Evolutionary conservation across 2,888 invertebrate genomes (phyloP).

Genomic region (Cheilosia pagana): DNA sequence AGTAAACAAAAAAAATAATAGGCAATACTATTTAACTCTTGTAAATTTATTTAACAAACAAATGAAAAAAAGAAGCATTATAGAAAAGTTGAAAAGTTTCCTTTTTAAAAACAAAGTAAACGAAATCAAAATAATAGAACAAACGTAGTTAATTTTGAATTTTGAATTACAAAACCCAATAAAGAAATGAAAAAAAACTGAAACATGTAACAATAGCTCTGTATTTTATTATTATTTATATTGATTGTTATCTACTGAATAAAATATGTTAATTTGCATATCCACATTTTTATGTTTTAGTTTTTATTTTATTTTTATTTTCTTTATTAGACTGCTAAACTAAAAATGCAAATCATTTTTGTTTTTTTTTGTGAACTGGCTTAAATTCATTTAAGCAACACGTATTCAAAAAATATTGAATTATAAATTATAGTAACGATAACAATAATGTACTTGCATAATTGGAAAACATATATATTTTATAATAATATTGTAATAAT

Average conservation of each 20-base stretch:
- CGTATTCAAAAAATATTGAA: slow-evolving; percentile 51
- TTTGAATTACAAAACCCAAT: slow-evolving; percentile 45
- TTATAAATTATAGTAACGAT: slow-evolving; percentile 11
- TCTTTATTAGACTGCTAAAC: slow-evolving; percentile 38
- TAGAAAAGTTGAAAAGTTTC: slow-evolving; percentile 48
- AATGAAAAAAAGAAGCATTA: slow-evolving; percentile 30
- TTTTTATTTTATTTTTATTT: slow-evolving; percentile 37
- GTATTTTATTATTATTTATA: slow-evolving; percentile 70
- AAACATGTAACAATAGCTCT: slow-evolving; percentile 66
- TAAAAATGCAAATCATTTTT: slow-evolving; percentile 24
- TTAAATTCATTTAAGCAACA: slow-evolving; percentile 2
- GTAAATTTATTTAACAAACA: slow-evolving; percentile 65
- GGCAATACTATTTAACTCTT: slow-evolving; percentile 61
- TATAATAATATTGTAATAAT: slow-evolving; percentile 56
- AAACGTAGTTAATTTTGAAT: slow-evolving; percentile 68
- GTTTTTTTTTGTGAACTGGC: slow-evolving; percentile 26
- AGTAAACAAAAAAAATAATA: slow-evolving; percentile 53
- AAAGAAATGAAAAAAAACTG: slow-evolving; percentile 24
- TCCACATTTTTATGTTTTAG: slow-evolving; percentile 40
- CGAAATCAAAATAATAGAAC: slow-evolving; percentile 52
- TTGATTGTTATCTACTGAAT: slow-evolving; percentile 74
- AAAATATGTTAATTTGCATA: slow-evolving; percentile 54
- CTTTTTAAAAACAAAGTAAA: slow-evolving; percentile 32
- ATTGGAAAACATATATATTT: slow-evolving; percentile 63
- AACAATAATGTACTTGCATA: slow-evolving; percentile 27